Evolutionary conservation across 2,113 vertebrate genomes (phyloP).

Genomic region (Vireo altiloquus): DNA sequence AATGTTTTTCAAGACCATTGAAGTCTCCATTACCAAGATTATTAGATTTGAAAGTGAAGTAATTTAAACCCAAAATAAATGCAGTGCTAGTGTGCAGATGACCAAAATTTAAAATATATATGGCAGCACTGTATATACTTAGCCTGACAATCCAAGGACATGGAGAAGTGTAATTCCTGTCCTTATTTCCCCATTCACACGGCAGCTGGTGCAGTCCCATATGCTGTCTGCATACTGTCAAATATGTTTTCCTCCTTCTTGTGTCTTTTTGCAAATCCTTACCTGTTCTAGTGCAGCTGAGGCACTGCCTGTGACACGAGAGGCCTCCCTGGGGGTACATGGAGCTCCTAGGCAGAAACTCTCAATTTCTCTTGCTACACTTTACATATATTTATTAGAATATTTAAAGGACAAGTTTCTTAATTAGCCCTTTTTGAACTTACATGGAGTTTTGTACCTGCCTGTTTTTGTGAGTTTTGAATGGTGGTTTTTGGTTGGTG

Average conservation of each 20-base stretch:
- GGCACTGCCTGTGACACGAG: fast-evolving
- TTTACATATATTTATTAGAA: neutral
- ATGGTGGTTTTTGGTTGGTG: neutral
- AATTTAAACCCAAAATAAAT: neutral
- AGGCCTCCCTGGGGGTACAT: neutral
- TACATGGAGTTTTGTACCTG: neutral
- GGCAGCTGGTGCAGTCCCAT: neutral
- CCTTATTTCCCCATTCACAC: neutral
- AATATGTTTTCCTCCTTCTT: neutral
- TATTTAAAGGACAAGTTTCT: neutral
- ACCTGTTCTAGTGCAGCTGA: neutral
- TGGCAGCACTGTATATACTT: neutral
- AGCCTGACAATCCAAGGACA: neutral
- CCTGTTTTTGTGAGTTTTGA: neutral
- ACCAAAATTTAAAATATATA: neutral
- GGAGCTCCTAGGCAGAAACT: neutral
- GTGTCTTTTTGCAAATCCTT: neutral
- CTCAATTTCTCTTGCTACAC: neutral
- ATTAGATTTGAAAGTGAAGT: neutral
- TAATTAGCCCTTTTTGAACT: fast-evolving
- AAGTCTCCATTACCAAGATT: neutral
- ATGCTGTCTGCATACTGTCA: neutral
- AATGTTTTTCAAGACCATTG: neutral
- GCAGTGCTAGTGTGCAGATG: neutral
- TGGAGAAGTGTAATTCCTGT: neutral